Evolutionary conservation across 2,888 invertebrate species (phyloP), one percentile per base, ranked within the genome.

Genomic region (Cheilosia soror): DNA sequence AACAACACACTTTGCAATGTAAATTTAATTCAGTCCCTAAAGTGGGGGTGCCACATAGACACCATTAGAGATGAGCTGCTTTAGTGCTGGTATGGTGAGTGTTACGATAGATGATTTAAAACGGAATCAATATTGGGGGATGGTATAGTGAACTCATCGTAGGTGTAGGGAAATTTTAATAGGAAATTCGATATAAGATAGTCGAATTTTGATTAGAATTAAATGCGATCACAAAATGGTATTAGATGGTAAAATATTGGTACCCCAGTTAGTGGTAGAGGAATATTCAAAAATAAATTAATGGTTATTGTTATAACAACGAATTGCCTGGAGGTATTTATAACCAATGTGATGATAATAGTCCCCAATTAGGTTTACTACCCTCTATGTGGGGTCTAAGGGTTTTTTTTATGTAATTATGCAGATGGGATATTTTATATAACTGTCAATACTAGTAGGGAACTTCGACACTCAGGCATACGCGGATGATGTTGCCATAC

Each of bases 1-100:
- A 84, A 76, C 65, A 75, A 47, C 65, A 57, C 65, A 75, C 65
- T 84, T 84, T 75, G 71, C 63, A 80, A 66, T 84, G 80, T 75
- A 84, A 84, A 84, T 84, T 84, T 65, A 66, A 84, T 80, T 80
- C 65, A 27, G 57, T 58, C 42, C 20, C 42, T 20, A 33, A 47
- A 63, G 49, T 53, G 63, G 53, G 13, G 55, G 33, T 44, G 57
- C 37, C 42, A 5, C 31, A 47, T 33, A 37, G 37, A 37, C 37
- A 37, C 37, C 11, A 44, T 9, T 11, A 20, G 49, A n/a, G 42
- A 15, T 5, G 47, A 33, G 58, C n/a, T 40, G 1, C 31, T 40
- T 37, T 60, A 27, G 15, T 37, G 47, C 13, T 40, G 51, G 44
- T 25, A 31, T 9, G 47, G 15, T 15, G 4, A 44, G 44, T 44